A percentile compares a stretch with the other conserved stretches of the same genome.
Evolutionary conservation across 2,888 invertebrate species (phyloP).

Genomic region (Rambutsinella grinnellia): DNA sequence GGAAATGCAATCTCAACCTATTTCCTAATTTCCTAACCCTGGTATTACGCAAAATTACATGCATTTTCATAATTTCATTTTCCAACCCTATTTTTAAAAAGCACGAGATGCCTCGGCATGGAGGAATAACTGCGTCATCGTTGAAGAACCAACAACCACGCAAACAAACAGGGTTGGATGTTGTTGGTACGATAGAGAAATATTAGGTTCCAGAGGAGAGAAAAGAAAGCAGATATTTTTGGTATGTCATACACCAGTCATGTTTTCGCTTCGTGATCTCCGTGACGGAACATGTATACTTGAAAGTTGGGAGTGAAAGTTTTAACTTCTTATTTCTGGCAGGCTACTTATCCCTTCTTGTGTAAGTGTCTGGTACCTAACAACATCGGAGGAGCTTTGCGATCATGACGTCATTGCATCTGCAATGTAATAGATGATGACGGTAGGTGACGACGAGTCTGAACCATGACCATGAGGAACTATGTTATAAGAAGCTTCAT

Average conservation of each 20-base stretch:
- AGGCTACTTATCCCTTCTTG: neutral
- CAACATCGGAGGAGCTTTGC: neutral
- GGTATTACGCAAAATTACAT: too few species aligned
- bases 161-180: neutral
- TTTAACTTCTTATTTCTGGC: neutral
- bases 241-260: neutral
- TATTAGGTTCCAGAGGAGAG: too few species aligned
- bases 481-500: too few species aligned
- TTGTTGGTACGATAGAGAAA: too few species aligned
- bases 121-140: neutral
- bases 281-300: neutral
- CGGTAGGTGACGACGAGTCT: neutral
- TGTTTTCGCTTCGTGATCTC: neutral
- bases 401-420: conserved; percentile 23
- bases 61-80: too few species aligned
- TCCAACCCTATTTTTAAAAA: neutral
- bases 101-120: neutral
- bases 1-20: too few species aligned
- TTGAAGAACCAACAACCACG: neutral
- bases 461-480: too few species aligned
- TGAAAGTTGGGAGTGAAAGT: neutral
- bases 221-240: neutral
- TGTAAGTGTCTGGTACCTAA: neutral
- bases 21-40: too few species aligned
- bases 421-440: conserved; percentile 22